A percentile compares a stretch with the other conserved stretches of the same genome.
phyloP scores from a whole-genome alignment of 2,797 vertebrate species.

The Heteromormyrus szaboi region DNA sequence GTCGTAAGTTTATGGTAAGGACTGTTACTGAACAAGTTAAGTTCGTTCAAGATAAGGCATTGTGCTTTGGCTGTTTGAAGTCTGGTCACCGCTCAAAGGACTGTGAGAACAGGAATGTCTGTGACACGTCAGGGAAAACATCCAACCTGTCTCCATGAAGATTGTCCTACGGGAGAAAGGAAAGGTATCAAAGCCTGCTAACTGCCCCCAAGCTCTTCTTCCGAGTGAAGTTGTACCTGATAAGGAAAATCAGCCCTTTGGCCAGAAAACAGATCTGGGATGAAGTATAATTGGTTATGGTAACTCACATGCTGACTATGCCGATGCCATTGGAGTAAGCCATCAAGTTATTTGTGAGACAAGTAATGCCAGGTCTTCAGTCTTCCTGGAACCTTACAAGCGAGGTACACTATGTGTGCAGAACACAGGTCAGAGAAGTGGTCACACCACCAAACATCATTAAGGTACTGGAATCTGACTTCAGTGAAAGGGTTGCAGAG shows the following conservation, averaged over 20 bases:
- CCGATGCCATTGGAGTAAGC: no score
- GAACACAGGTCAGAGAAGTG: no score
- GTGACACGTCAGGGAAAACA: slow-evolving; percentile 2
- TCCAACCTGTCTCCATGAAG: neutral
- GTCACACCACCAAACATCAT: no score
- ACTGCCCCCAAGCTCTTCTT: slow-evolving; percentile 6
- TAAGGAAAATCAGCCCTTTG: neutral
- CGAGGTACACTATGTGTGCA: no score
- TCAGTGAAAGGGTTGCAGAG: no score
- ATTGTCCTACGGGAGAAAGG: neutral
- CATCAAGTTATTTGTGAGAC: no score
- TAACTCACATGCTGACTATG: no score
- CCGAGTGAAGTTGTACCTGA: neutral
- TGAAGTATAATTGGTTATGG: slow-evolving; percentile 17
- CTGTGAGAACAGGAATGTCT: slow-evolving; percentile 2
- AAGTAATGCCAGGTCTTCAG: no score
- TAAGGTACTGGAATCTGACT: no score
- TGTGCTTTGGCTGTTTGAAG: slow-evolving; percentile 36
- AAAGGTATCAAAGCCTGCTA: neutral
- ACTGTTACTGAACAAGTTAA: slow-evolving; percentile 19
- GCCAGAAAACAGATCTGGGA: neutral
- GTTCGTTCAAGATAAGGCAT: slow-evolving; percentile 26
- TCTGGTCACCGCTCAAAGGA: slow-evolving; percentile 22
- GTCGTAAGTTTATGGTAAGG: slow-evolving; percentile 18
- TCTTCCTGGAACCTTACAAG: no score